Evolutionary conservation across 1,140 invertebrate genomes (phyloP), one percentile per base, ranked within the genome.

Genomic region (Drosophila pseudoananassae): DNA sequence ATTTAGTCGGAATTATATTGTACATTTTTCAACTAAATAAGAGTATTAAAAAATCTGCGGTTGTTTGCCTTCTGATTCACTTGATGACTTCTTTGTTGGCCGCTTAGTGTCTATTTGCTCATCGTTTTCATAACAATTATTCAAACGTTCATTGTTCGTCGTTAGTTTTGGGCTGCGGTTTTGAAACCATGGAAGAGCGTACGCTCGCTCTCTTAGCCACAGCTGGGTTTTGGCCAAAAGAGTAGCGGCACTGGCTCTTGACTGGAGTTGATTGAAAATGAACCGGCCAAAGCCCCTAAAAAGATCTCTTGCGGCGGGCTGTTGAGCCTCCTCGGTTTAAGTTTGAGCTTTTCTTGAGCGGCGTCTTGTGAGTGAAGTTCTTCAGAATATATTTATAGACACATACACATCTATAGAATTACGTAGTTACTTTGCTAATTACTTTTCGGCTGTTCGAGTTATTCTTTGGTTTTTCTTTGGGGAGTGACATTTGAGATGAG

Each of bases 111-210:
- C 61, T 58, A 49, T 76, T 70, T 61, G 72, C 81, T 84, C 73
- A 81, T 81, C 68, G 60, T 58, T 81, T 84, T 78, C 49, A 66
- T 64, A 74, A 77, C 56, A 57, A 81, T 78, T 83, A 64, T 77
- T 71, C 66, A 56, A 43, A 49, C 66, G 63, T 69, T 75, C 60
- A 70, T 56, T 78, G 60, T 58, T 87, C 69, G 54, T 87, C 69
- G 54, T 63, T 80, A 78, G 78, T 55, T 57, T 77, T 51, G 51
- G 50, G 51, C 68, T 87, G 81, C 61, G 82, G 81, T 87, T 77
- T 84, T 78, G 81, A 85, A 85, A 85, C 81, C 81, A 77, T 75
- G 53, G 68, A 68, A 75, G 78, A 82, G 82, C 81, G 64, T 50
- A 50, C 50, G 25, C 31, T 55, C 55, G 61, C 29, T 54, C 49